Evolutionary conservation across 2,113 vertebrate genomes (phyloP).

Genomic region (Anhinga rufa): DNA sequence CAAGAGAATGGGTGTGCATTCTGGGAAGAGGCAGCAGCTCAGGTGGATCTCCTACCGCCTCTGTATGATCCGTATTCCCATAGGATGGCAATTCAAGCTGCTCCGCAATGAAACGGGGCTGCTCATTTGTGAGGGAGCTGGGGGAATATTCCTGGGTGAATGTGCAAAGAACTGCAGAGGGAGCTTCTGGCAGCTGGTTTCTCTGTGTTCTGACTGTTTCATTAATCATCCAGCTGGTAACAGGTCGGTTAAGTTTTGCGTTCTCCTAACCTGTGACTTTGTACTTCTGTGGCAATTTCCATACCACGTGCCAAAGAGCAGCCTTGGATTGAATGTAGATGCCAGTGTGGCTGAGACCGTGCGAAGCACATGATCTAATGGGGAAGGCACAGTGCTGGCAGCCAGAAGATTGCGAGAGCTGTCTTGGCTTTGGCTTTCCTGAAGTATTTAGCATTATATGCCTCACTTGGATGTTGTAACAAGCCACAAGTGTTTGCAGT

Average conservation of each 20-base stretch:
- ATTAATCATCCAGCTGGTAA: neutral
- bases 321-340: neutral
- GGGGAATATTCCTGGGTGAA: neutral
- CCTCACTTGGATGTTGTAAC: neutral
- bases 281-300: neutral
- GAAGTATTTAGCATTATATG: neutral
- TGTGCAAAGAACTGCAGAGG: neutral
- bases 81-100: neutral
- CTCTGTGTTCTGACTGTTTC: neutral
- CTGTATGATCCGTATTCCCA: neutral
- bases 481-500: neutral
- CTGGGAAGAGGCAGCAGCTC: neutral
- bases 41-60: neutral
- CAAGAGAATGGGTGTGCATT: neutral
- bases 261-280: neutral
- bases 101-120: neutral
- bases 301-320: neutral
- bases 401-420: neutral
- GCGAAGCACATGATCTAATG: neutral
- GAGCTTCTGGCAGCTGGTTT: neutral
- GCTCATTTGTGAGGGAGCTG: neutral
- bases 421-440: neutral
- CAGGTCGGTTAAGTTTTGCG: neutral
- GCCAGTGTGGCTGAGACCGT: neutral
- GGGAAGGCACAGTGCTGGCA: neutral